A percentile compares a stretch with the other conserved stretches of the same genome.
phyloP scores from a whole-genome alignment of 1,140 invertebrate species.

The Drosophila bifasciata region DNA sequence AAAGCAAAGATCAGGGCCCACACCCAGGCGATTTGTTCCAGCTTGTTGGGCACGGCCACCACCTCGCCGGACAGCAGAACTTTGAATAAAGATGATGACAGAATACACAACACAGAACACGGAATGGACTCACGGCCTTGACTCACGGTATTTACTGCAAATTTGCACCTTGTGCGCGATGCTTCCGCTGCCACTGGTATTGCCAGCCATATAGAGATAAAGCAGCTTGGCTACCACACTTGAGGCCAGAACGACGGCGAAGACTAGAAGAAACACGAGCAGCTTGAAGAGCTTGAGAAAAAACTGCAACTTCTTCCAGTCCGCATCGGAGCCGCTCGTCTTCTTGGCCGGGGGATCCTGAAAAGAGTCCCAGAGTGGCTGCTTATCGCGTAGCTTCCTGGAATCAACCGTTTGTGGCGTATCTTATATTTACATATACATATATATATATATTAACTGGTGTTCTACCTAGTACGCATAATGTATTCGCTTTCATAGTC shows the following conservation, averaged over 20 bases:
- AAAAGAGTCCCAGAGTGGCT: constrained; percentile 71
- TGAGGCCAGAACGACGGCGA: constrained; percentile 90
- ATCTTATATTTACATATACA: neutral
- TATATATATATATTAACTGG: constrained; percentile 1
- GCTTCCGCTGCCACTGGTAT: constrained; percentile 88
- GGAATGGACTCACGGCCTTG: constrained; percentile 3
- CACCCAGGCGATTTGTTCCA: constrained; percentile 94
- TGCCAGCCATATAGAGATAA: constrained; percentile 95
- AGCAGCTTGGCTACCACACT: constrained; percentile 93
- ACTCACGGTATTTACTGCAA: constrained; percentile 88
- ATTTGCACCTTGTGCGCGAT: constrained; percentile 86
- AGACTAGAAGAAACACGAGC: constrained; percentile 92
- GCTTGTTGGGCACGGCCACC: constrained; percentile 83
- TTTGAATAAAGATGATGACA: neutral
- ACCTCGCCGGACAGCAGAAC: constrained; percentile 52
- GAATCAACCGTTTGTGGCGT: constrained; percentile 6
- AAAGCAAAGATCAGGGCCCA: constrained; percentile 95
- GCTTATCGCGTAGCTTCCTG: constrained; percentile 61
- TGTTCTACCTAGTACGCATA: constrained; percentile 55
- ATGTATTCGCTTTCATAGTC: constrained; percentile 59
- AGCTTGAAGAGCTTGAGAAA: constrained; percentile 93
- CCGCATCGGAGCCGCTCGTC: constrained; percentile 93
- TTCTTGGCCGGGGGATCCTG: constrained; percentile 92
- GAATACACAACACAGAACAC: neutral
- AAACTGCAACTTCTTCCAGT: constrained; percentile 92